A percentile compares a stretch with the other conserved stretches of the same genome.
phyloP scores from a whole-genome alignment of 2,797 vertebrate genomes.

The Thalassophryne amazonica region DNA sequence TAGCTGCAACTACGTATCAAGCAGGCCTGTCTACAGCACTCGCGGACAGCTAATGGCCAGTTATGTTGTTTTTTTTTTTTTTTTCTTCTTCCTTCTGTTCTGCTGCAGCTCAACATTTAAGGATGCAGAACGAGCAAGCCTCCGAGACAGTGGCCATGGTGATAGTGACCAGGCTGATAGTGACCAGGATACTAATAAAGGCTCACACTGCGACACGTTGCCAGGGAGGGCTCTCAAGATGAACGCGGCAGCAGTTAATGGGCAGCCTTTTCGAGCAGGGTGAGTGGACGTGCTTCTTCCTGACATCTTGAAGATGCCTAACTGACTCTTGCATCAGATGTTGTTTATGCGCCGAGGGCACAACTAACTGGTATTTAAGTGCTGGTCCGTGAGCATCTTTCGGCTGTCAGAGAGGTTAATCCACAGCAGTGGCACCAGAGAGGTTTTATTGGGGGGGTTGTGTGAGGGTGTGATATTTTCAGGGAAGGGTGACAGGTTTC shows the following conservation, averaged over 20 bases:
- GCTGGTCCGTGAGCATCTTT: background rate
- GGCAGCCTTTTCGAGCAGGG: constrained; percentile 97
- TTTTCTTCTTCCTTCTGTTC: constrained; percentile 33
- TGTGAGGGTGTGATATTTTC: no score
- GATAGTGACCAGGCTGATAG: constrained; percentile 99
- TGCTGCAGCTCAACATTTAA: constrained; percentile 98
- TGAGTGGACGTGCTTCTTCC: constrained; percentile 66
- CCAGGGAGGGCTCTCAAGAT: constrained; percentile 99
- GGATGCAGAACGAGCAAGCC: constrained; percentile 98
- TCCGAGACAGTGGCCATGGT: constrained; percentile 99
- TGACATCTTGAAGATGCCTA: constrained; percentile 68
- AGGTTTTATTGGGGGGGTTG: no score
- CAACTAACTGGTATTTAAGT: constrained; percentile 25
- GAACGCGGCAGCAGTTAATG: constrained; percentile 97
- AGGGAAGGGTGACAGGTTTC: no score
- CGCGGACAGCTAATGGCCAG: constrained; percentile 46
- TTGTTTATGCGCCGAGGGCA: constrained; percentile 44
- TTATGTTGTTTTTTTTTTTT: constrained; percentile 28
- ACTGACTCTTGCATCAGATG: constrained; percentile 46
- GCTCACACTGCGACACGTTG: constrained; percentile 99
- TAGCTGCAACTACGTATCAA: constrained; percentile 50
- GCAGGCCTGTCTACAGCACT: constrained; percentile 37
- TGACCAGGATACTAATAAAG: constrained; percentile 99
- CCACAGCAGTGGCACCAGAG: no score
- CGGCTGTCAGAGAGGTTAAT: no score